These are phyloP conservation scores for Neodiprion pinetum DNA, from an alignment of 1,140 invertebrate species.

Conservation along the genomic window DNA sequence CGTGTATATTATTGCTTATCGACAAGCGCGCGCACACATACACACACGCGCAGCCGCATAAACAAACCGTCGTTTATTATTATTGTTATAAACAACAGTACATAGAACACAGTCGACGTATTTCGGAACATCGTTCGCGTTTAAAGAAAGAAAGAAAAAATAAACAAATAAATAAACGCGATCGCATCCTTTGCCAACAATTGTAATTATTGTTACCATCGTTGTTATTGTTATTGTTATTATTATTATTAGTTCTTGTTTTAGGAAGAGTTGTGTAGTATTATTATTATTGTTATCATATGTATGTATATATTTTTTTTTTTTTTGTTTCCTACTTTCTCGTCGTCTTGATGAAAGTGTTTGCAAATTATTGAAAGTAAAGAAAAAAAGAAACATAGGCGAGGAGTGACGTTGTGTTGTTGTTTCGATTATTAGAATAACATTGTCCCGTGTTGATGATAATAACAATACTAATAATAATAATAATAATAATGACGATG, in stretches of 20 bases:
- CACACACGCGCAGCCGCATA: constrained; percentile 32
- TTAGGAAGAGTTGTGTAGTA: constrained; percentile 33
- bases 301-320: not conserved
- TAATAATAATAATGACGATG: no score
- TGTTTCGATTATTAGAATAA: not conserved
- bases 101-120: no score
- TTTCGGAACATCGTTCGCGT: not conserved
- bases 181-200: constrained; percentile 22
- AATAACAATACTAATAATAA: no score
- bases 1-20: no score
- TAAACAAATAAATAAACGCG: constrained; percentile 10
- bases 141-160: not conserved
- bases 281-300: not conserved
- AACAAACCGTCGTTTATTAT: not conserved
- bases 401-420: not conserved
- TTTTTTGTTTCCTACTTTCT: not conserved
- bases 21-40: constrained; percentile 23
- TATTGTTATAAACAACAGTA: no score
- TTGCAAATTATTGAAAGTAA: not conserved
- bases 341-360: not conserved
- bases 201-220: constrained; percentile 11
- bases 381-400: not conserved
- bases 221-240: not conserved
- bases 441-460: no score
- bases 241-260: constrained; percentile 25